Base-by-base conservation (phyloP, 2,888 invertebrate species). In the Kuschelorhynchus macadamiae region DNA sequence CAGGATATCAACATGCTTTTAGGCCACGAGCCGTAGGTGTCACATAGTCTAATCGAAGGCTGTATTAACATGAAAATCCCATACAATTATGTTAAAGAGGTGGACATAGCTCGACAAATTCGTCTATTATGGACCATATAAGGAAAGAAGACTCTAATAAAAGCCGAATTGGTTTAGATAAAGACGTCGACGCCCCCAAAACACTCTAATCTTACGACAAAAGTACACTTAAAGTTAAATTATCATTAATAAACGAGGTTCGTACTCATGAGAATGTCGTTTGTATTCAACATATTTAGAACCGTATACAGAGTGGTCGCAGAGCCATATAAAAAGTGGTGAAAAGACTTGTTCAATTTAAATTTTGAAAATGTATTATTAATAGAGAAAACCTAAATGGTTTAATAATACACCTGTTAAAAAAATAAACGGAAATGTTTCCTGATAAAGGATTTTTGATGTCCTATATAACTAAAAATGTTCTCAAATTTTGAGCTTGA, bases 121-220 rank as follows among this genome's bases (percentile, higher is more conserved):
- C 56, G 44, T 21, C 56, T 42, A 56, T 56, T 56, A 56, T 11
- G 30, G 30, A 0, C 46, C 56, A 44, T 56, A 56, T 44, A 56
- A 44, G 44, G 56, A 56, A 5, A 56, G 32, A 12, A 42, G 56
- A 14, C 44, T 42, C 42, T 30, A 56, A 56, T 56, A 56, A 56
- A 56, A 56, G 56, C 12, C 44, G 44, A 56, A 56, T 56, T 56
- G 55, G 55, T 55, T 63, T 55, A 55, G 63, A 63, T 63, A 63
- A 63, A 55, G 63, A 46, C 47, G 55, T 63, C 55, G 39, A 63
- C 63, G 63, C 63, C 63, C 47, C 55, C 55, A 63, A 55, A 33
- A 36, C n/a, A 25, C 36, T 36, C 39, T 25, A 39, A 55, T 55
- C 39, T 47, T 18, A 36, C 63, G 55, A 55, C 55, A 55, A 55